Conservation (phyloP, 2,113 vertebrate species). For the Sitta europaea region DNA sequence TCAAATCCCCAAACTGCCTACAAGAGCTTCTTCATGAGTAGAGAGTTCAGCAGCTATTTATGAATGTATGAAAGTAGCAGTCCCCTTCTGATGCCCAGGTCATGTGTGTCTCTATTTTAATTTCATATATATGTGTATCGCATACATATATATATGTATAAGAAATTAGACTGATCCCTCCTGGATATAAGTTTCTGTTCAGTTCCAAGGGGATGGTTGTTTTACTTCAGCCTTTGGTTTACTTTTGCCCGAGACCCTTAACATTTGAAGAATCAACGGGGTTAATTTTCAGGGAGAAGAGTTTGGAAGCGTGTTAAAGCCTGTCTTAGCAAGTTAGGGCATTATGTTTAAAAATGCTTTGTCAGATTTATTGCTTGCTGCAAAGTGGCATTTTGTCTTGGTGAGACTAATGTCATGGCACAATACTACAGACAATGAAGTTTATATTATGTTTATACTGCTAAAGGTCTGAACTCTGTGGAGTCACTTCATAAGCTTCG, state of each 20-base stretch:
- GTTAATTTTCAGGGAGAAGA: conserved; percentile 80
- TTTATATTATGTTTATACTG: conserved; percentile 68
- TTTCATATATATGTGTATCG: conserved; percentile 70
- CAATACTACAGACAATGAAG: conserved; percentile 60
- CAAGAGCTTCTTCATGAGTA: conserved; percentile 99
- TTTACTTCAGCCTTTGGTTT: conserved; percentile 78
- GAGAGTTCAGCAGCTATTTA: conserved; percentile 79
- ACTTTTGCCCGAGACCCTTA: conserved; percentile 79
- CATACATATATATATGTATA: conserved; percentile 71
- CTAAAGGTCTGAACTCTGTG: conserved; percentile 64
- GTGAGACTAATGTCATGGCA: conserved; percentile 58
- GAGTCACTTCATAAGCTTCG: conserved; percentile 59
- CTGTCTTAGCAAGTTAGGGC: conserved; percentile 77
- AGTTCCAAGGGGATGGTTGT: conserved; percentile 71
- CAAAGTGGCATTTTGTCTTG: conserved; percentile 76
- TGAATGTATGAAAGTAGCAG: conserved; percentile 82
- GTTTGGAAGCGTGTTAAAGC: conserved; percentile 78
- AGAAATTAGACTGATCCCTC: conserved; percentile 71
- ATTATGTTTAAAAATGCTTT: conserved; percentile 80
- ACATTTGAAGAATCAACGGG: conserved; percentile 71
- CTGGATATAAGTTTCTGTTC: conserved; percentile 58
- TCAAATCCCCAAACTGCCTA: conserved; percentile 98
- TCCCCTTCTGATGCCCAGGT: conserved; percentile 72
- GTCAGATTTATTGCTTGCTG: conserved; percentile 77
- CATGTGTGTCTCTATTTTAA: conserved; percentile 72